Evolutionary conservation across 1,140 invertebrate species (phyloP), one percentile per base, ranked within the genome.

Genomic region (Drosophila sechellia): DNA sequence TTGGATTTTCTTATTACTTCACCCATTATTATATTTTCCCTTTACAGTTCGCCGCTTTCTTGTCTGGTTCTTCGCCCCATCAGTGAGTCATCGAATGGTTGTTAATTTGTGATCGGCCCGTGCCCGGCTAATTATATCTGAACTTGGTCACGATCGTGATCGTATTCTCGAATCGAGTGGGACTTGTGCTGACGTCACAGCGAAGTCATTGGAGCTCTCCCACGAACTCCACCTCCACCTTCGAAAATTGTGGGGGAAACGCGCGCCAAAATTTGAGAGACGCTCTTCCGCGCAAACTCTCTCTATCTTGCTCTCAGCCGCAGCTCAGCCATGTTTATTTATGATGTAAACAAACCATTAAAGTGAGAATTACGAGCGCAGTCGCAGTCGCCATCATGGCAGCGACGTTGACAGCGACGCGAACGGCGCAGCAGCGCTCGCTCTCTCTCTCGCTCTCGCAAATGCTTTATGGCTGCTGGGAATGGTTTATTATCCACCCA

Each of bases 321-420:
- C 53, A 46, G 63, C 78, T 73, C 81, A 84, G 90, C 90, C 90
- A 91, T 91, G 76, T 90, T 90, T 90, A 90, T 91, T 91, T 91
- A 91, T 90, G 90, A 91, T 91, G 90, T 91, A 91, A 91, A 91
- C 90, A 91, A 91, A 91, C 89, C 85, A 90, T 91, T 91, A 91
- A 84, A 59, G 85, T 85, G 85, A 91, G 86, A 91, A 90, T 84
- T 91, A 91, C 81, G 89, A 91, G 76, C 90, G 81, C 77, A 81
- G 84, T 79, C 73, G 84, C 84, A 89, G 76, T 89, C 84, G 81
- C 84, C 79, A 86, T 79, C 71, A 89, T 78, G 76, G 72, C 84
- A 69, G 81, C 72, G 81, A 15, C 65, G 81, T 66, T 4, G 42
- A 12, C 66, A 20, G 66, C 17, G 52, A 11, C 64, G 34, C 60